Base-by-base conservation (phyloP, 1,140 invertebrate species). In the Lysiphlebus fabarum region DNA sequence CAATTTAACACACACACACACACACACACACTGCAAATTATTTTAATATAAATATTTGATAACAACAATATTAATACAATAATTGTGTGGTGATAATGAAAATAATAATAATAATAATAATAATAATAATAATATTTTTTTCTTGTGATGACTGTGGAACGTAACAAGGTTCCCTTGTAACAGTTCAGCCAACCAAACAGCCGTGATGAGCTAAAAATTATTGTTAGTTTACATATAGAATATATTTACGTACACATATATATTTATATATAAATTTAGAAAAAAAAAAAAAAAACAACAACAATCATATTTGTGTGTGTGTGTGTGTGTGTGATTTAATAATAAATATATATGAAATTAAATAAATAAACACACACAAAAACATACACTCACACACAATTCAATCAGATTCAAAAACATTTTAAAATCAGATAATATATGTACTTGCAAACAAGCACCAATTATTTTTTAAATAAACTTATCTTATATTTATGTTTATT, bases 131-230 rank as follows among this genome's bases (percentile, higher is more conserved):
- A 63, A 33, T 12, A 43, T 43, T 41, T 45, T 51, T 62, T 62
- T 69, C 71, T 78, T 77, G 75, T 71, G 78, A 77, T 75, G 76
- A 80, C 76, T 79, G 77, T 67, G 78, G 78, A 80, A 80, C 76
- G 77, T 80, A 79, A 70, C 73, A 79, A 78, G 78, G 77, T 80
- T 80, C 78, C 77, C 75, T 80, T 80, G 73, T 79, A 78, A 79
- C 78, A 80, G 75, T 80, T 77, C 78, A 79, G 78, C 76, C 76
- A 79, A 79, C 74, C 74, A 79, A 75, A 79, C 74, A 78, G 76
- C 78, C 74, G 76, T 80, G 76, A 76, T 71, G 76, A 80, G 77
- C 78, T 79, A 80, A 77, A 78, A 74, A 78, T 63, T 4, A 62
- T 65, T 53, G 58, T 54, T 59, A 59, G 58, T 59, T 53, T 9